These are phyloP conservation scores for Urosaurus nigricauda DNA, from an alignment of 2,797 vertebrate genomes.

Conservation along the genomic window DNA sequence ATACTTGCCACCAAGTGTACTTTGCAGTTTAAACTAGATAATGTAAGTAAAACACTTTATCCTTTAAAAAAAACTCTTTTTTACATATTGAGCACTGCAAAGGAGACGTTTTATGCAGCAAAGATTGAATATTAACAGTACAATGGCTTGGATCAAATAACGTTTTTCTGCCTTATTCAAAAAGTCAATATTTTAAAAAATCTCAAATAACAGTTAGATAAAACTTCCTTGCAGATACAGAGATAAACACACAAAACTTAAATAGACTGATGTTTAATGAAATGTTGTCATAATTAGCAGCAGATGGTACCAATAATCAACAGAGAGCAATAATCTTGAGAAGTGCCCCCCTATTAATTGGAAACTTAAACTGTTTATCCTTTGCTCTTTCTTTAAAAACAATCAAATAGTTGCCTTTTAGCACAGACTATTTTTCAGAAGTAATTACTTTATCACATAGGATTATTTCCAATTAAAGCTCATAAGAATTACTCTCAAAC, in stretches of 20 bases:
- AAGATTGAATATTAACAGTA: constrained; percentile 42
- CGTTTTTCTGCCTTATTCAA: background rate
- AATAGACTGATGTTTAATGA: constrained; percentile 19
- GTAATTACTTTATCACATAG: background rate
- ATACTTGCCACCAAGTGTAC: background rate
- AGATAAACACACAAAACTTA: background rate
- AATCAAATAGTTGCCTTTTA: constrained; percentile 16
- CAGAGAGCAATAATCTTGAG: constrained; percentile 17
- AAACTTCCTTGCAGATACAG: background rate
- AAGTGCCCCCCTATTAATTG: background rate
- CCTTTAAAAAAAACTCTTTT: constrained; percentile 6
- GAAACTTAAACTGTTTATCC: constrained; percentile 2
- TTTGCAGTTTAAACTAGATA: background rate
- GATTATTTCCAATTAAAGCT: background rate
- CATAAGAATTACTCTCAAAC: constrained; percentile 2
- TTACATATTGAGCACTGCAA: background rate
- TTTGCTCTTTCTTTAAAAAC: constrained; percentile 9
- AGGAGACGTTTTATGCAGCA: constrained; percentile 40
- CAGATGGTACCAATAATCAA: constrained; percentile 23
- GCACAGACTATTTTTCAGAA: background rate
- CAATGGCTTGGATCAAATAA: constrained; percentile 25
- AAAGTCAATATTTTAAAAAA: constrained; percentile 17
- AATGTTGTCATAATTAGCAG: constrained; percentile 14
- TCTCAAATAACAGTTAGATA: background rate
- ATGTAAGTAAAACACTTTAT: background rate